These are phyloP conservation scores for Piprites chloris DNA, from an alignment of 2,113 vertebrate genomes.

Conservation along the genomic window DNA sequence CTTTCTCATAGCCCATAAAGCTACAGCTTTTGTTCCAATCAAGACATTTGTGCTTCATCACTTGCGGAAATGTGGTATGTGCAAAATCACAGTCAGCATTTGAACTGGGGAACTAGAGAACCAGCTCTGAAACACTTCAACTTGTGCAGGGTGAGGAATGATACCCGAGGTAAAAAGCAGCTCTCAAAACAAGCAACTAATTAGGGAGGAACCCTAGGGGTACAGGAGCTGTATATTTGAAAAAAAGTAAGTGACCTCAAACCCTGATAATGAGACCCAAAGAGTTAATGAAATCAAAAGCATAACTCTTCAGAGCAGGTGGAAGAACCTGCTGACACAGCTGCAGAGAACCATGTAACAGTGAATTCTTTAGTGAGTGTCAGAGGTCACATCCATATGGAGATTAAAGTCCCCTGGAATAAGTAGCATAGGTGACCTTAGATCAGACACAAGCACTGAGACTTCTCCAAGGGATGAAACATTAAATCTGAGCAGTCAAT, in stretches of 20 bases:
- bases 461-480: background rate
- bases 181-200: background rate
- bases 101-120: background rate
- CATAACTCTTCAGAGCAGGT: conserved; percentile 7
- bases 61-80: background rate
- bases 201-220: background rate
- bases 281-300: conserved; percentile 60
- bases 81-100: background rate
- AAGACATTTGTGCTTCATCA: background rate
- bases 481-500: conserved; percentile 23
- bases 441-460: conserved; percentile 42
- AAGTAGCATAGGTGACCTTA: conserved; percentile 61
- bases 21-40: background rate
- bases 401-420: conserved; percentile 61
- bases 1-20: background rate
- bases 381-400: conserved; percentile 59
- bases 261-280: conserved; percentile 37
- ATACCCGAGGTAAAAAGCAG: background rate
- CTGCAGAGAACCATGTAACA: conserved; percentile 15
- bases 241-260: conserved; percentile 7
- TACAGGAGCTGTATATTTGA: background rate
- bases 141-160: background rate
- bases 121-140: background rate
- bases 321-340: conserved; percentile 41
- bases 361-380: conserved; percentile 35